Base-by-base conservation (phyloP, 2,113 vertebrate genomes). In the Ploceus nigricollis region DNA sequence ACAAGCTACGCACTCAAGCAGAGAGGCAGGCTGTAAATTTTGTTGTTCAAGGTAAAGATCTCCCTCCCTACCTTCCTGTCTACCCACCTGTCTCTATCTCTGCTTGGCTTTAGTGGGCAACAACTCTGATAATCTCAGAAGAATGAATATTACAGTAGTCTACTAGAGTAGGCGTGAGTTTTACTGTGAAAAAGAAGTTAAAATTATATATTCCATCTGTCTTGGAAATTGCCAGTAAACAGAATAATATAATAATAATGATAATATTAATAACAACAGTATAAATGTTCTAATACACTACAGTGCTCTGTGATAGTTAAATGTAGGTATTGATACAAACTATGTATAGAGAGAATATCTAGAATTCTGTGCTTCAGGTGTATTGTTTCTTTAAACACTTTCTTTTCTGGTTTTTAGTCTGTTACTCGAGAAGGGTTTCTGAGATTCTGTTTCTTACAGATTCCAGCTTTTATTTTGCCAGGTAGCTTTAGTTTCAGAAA, bases 21-120 rank as follows among this genome's bases (percentile, higher is more conserved):
- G 99, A 99, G 97, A 98, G 99, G 50, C 99, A 99, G 93, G 99
- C 99, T 2, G 98, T 99, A 88, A 99, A 99, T 98, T 99, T 99
- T 96, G 98, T 99, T 65, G 98, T 99, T 60, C 99, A 99, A 98
- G 99, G 99, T 99, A 98, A 85, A 69, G 65, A 66, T 5, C 30
- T 21, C 17, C 19, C 53, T 84, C 5, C 20, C 19, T 24, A 5
- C 58, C 58, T 81, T 56, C 75, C 66, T 72, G 1, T 25, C 53
- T 31, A 20, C 35, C 35, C 58, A 5, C 35, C 58, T 70, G 2
- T 50, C 47, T 48, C 33, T 65, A 6, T 31, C 50, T 60, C n/a
- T 68, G 28, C 48, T 84, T 68, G 37, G 4, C 44, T 85, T 75
- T 60, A 56, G 21, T 40, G 44, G 30, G n/a, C 20, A 69, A 13